phyloP scores from a whole-genome alignment of 1,140 invertebrate genomes.

The Teleopsis dalmanni region DNA sequence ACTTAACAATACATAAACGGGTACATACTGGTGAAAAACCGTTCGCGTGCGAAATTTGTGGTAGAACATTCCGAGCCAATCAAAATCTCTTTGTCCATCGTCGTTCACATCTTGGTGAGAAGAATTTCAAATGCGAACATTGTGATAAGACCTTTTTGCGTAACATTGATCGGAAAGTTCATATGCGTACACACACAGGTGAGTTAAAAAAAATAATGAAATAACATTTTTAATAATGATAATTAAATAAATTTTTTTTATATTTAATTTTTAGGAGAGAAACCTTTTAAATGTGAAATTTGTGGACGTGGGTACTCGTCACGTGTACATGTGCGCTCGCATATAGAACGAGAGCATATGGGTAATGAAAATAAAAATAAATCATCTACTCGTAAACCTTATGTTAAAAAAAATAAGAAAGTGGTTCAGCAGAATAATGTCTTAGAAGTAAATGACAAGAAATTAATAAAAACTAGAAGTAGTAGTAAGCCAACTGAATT shows the following conservation, averaged over 20 bases:
- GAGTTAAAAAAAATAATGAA: constrained; percentile 33
- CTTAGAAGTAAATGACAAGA: too few relatives aligned
- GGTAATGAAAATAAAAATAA: not conserved
- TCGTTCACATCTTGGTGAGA: constrained; percentile 45
- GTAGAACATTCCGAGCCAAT: constrained; percentile 34
- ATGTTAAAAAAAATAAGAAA: too few relatives aligned
- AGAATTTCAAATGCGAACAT: constrained; percentile 48
- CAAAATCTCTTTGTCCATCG: constrained; percentile 38
- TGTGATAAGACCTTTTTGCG: constrained; percentile 54
- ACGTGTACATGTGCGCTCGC: constrained; percentile 29
- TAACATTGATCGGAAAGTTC: constrained; percentile 48
- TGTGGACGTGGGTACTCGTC: constrained; percentile 37
- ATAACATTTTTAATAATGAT: constrained; percentile 15
- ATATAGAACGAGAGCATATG: constrained; percentile 32
- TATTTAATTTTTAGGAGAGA: constrained; percentile 21
- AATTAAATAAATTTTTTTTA: not conserved
- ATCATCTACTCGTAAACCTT: too few relatives aligned
- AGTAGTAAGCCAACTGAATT: not conserved
- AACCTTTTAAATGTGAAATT: constrained; percentile 29
- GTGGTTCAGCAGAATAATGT: too few relatives aligned
- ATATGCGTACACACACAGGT: constrained; percentile 55
- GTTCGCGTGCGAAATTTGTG: constrained; percentile 36
- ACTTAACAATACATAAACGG: constrained; percentile 46
- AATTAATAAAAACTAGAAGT: too few relatives aligned
- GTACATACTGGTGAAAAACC: constrained; percentile 40